A percentile compares a stretch with the other conserved stretches of the same genome.
These are phyloP conservation scores for Ceratoteleas bidentatus DNA, from an alignment of 1,140 invertebrate species.

Conservation along the genomic window DNA sequence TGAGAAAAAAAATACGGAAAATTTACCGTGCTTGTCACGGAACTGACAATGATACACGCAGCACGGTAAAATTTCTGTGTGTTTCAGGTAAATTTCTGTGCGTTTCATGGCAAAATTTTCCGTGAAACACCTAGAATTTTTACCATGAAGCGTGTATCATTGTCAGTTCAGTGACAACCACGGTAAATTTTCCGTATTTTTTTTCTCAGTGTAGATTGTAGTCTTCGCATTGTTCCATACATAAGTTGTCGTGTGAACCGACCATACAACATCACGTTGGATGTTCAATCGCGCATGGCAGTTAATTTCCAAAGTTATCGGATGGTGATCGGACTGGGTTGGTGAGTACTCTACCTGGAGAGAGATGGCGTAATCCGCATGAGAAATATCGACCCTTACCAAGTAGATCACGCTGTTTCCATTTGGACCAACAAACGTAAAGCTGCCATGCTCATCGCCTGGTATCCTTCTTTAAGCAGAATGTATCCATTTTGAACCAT, in stretches of 20 bases:
- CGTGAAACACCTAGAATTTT: too few species aligned
- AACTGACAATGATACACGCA: too few species aligned
- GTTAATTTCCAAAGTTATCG: neutral
- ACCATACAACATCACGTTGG: neutral
- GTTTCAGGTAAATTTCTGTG: too few species aligned
- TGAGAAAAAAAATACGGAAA: too few species aligned
- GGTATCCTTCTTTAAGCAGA: neutral
- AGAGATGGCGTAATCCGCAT: neutral
- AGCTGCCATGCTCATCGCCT: neutral
- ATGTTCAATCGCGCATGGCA: neutral
- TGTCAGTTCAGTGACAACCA: too few species aligned
- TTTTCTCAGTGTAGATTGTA: too few species aligned
- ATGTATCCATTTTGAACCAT: neutral
- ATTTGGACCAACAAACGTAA: neutral
- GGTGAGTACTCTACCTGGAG: neutral
- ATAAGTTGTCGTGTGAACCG: neutral
- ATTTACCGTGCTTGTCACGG: too few species aligned
- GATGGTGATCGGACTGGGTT: neutral
- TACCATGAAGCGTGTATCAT: too few species aligned
- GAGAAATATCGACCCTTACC: neutral
- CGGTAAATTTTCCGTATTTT: too few species aligned
- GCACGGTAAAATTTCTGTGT: too few species aligned
- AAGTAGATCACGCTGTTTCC: neutral
- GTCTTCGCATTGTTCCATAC: neutral
- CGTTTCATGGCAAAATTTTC: too few species aligned